Evolutionary conservation across 2,888 invertebrate species (phyloP).

Genomic region (Callosobruchus maculatus): DNA sequence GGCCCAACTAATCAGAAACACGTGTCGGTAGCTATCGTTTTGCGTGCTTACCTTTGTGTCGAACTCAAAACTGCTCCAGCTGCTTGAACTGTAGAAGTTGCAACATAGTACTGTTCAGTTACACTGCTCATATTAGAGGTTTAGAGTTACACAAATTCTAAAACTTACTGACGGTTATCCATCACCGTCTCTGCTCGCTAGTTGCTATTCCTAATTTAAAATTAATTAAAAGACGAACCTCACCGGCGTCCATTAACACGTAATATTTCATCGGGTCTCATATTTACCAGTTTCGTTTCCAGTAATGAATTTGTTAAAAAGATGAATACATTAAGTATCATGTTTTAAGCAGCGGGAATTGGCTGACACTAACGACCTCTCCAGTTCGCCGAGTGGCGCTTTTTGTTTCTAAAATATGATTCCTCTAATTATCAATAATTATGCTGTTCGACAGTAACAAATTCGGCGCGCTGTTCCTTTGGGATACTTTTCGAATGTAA

Average conservation of each 20-base stretch:
- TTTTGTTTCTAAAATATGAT: conserved; percentile 41
- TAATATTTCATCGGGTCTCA: conserved; percentile 17
- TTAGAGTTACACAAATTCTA: not conserved
- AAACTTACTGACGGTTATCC: not conserved
- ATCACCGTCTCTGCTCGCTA: not conserved
- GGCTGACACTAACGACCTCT: conserved; percentile 30
- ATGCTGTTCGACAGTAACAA: conserved; percentile 35
- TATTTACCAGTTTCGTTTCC: conserved; percentile 13
- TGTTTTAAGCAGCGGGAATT: conserved; percentile 24
- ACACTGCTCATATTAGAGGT: too few relatives aligned
- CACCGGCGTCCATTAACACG: conserved; percentile 11
- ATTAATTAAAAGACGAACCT: conserved; percentile 11
- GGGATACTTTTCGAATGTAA: conserved; percentile 16
- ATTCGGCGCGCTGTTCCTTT: conserved; percentile 29
- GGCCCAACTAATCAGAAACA: too few relatives aligned
- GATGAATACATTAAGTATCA: conserved; percentile 28
- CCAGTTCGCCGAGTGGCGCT: conserved; percentile 7
- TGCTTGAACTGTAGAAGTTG: too few relatives aligned
- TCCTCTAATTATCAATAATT: conserved; percentile 41
- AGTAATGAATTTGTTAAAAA: conserved; percentile 11
- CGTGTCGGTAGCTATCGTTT: too few relatives aligned
- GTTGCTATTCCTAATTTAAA: conserved; percentile 4
- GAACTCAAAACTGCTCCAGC: too few relatives aligned
- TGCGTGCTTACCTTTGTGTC: too few relatives aligned
- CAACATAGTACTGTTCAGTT: too few relatives aligned